Percentiles rank a stretch among this genome's conserved stretches.
Evolutionary conservation across 2,113 vertebrate species (phyloP).

Genomic region (Aegotheles bennettii): DNA sequence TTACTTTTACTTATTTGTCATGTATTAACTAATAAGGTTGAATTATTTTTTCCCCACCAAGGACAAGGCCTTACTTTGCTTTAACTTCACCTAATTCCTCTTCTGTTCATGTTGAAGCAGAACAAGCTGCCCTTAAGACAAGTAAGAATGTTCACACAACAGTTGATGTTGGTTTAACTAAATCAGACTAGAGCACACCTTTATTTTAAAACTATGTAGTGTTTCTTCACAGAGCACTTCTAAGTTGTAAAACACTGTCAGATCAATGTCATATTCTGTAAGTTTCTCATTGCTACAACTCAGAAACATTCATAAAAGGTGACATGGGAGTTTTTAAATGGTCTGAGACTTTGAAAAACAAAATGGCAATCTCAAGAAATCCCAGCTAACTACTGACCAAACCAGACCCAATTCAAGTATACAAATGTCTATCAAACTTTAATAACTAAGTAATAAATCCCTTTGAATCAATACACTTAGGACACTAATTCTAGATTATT

Average conservation of each 20-base stretch:
- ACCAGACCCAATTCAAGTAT: neutral
- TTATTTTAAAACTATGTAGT: neutral
- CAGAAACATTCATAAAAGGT: neutral
- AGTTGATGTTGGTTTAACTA: neutral
- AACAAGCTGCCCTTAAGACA: neutral
- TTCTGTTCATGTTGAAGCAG: neutral
- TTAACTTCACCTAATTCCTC: neutral
- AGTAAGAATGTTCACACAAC: neutral
- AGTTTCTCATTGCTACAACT: neutral
- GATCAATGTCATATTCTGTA: neutral
- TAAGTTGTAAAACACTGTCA: neutral
- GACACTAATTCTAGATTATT: conserved; percentile 22
- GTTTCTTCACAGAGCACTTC: neutral
- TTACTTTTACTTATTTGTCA: neutral
- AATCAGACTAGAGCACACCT: neutral
- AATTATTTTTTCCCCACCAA: neutral
- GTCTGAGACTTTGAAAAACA: neutral
- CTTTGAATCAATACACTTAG: conserved; percentile 37
- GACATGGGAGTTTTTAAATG: neutral
- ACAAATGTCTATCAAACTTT: neutral
- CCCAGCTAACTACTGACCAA: neutral
- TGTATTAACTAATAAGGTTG: neutral
- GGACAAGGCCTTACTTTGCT: neutral
- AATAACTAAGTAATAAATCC: conserved; percentile 1
- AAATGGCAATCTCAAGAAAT: neutral